Base-by-base conservation (phyloP, 2,113 vertebrate genomes). In the Tor tambroides region DNA sequence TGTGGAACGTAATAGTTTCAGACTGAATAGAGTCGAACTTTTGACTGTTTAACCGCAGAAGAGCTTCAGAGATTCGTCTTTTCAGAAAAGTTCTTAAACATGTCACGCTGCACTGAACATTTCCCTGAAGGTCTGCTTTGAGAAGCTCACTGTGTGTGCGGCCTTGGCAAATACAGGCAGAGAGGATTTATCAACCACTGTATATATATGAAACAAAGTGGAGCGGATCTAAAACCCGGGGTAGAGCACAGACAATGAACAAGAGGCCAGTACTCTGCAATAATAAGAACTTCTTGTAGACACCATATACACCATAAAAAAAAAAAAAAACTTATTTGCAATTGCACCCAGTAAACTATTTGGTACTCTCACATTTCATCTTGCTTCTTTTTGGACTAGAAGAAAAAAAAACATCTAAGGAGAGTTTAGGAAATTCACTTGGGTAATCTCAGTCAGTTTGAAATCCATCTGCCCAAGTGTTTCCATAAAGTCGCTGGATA, bases 401-500 rank as follows among this genome's bases (percentile, higher is more conserved):
- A 61, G 7, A 59, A 61, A n/a, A 54, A 51, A 21, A 59, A 72
- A 38, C 69, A 72, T 72, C 32, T 9, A 38, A 35, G 14, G 69
- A 72, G 69, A 72, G 69, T 72, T 21, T 30, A 75, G n/a, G n/a
- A 46, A 75, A 75, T 75, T 72, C 75, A 54, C 46, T 54, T 54
- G 75, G 46, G 75, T 30, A 77, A 51, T 77, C 26, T 78, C 26
- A 51, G 3, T 74, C 78, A 26, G 41, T 87, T 82, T 75, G 49
- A 65, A 56, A 77, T 83, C 56, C 30, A 87, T 76, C 54, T 82
- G 28, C 35, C 35, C 28, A 51, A 78, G 72, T 76, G 74, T 49
- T 76, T 17, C 12, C 26, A 1, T 21, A 38, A 72, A 78, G 46
- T 54, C 17, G 6, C 46, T 78, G 46, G n/a, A 54, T 78, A 78